phyloP scores from a whole-genome alignment of 2,888 invertebrate genomes.

The Trichogramma evanescens region DNA sequence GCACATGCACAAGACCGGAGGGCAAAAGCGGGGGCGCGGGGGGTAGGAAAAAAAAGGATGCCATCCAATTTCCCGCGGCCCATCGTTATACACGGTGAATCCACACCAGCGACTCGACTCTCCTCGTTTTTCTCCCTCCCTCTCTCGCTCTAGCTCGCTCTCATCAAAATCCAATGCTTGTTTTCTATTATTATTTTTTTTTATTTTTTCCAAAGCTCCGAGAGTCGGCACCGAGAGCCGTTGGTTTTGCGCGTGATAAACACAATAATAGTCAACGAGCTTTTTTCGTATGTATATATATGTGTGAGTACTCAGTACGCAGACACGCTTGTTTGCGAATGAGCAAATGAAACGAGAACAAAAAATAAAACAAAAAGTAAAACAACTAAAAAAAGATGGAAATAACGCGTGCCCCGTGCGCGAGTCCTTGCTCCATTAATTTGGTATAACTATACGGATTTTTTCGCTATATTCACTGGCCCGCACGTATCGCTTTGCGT shows the following conservation, averaged over 20 bases:
- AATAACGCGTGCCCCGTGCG: background rate
- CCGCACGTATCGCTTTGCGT: background rate
- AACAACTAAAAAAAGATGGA: background rate
- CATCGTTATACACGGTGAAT: too few species aligned
- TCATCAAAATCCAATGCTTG: constrained; percentile 9
- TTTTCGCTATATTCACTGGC: constrained; percentile 12
- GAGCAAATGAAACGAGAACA: background rate
- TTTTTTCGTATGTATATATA: background rate
- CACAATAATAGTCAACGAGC: constrained; percentile 11
- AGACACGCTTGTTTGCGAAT: constrained; percentile 1
- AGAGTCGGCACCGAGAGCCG: background rate
- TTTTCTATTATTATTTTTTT: background rate
- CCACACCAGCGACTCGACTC: too few species aligned
- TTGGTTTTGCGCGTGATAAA: constrained; percentile 3
- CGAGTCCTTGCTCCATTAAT: constrained; percentile 10
- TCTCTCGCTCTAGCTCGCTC: background rate
- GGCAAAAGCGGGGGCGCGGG: too few species aligned
- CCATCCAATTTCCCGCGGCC: constrained; percentile 8
- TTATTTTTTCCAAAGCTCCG: background rate
- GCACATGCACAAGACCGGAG: too few species aligned
- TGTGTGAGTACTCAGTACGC: background rate
- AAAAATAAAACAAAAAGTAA: too few species aligned
- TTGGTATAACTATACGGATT: constrained; percentile 12
- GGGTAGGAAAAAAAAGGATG: background rate
- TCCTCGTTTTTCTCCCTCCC: too few species aligned